These are phyloP conservation scores for Tipula lateralis DNA, from an alignment of 2,888 invertebrate genomes.

Conservation along the genomic window DNA sequence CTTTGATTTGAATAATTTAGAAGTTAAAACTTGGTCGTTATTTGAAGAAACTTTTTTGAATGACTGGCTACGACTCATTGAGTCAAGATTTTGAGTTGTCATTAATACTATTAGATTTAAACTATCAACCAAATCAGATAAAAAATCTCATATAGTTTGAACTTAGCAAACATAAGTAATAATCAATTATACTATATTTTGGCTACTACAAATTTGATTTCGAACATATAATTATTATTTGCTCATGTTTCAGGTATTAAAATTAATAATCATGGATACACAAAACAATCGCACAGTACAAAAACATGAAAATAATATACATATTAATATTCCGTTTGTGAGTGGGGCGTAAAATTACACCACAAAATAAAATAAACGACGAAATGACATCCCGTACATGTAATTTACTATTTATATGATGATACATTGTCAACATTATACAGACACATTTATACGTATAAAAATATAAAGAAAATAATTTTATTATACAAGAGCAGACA, in stretches of 20 bases:
- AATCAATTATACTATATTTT: too few relatives aligned
- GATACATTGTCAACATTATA: constrained; percentile 29
- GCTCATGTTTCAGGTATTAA: not conserved
- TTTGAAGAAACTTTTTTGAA: too few relatives aligned
- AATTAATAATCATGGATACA: not conserved
- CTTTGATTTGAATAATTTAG: too few relatives aligned
- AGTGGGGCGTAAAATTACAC: constrained; percentile 30
- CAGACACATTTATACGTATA: constrained; percentile 27
- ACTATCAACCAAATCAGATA: too few relatives aligned
- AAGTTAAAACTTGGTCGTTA: too few relatives aligned
- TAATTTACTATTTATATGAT: constrained; percentile 31
- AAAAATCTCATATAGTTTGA: too few relatives aligned
- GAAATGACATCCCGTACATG: constrained; percentile 30
- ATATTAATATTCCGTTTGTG: constrained; percentile 28
- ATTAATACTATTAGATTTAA: too few relatives aligned
- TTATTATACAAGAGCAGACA: not conserved
- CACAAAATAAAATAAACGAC: constrained; percentile 4
- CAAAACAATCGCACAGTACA: not conserved
- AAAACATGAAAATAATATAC: constrained; percentile 12
- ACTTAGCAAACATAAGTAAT: too few relatives aligned
- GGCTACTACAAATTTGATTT: not conserved
- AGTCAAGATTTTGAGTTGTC: too few relatives aligned
- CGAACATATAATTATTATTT: not conserved
- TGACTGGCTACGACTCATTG: too few relatives aligned
- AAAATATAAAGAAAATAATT: not conserved